Evolutionary conservation across 2,888 invertebrate genomes (phyloP).

Genomic region (Bombyx huttoni): DNA sequence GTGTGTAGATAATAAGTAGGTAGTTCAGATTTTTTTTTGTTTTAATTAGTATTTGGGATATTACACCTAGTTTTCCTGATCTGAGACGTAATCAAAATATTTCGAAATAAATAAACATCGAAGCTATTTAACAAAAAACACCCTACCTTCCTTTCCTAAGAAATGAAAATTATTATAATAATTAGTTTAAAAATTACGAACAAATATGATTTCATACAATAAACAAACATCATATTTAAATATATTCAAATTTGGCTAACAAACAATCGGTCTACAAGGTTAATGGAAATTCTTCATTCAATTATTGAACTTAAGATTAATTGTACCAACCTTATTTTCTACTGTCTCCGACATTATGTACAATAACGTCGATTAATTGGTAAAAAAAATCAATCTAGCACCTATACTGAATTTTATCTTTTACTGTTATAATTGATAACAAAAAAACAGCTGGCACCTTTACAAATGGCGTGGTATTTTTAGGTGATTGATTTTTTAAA

Average conservation of each 20-base stretch:
- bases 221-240: not conserved
- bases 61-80: too few species aligned
- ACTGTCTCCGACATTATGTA: constrained; percentile 42
- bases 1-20: too few species aligned
- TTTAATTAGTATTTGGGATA: too few species aligned
- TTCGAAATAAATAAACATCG: too few species aligned
- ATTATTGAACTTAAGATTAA: constrained; percentile 2
- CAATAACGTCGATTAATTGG: not conserved
- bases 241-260: not conserved
- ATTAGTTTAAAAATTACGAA: not conserved
- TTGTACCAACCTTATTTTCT: constrained; percentile 40
- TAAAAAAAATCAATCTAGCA: constrained; percentile 3
- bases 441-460: constrained; percentile 7
- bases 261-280: constrained; percentile 39
- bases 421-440: not conserved
- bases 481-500: too few species aligned
- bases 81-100: too few species aligned
- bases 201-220: not conserved
- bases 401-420: not conserved
- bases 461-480: constrained; percentile 9
- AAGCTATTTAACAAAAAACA: too few species aligned
- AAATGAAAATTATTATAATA: too few species aligned
- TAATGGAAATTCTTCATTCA: constrained; percentile 32
- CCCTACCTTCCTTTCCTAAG: too few species aligned
- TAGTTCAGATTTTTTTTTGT: too few species aligned